Conservation (phyloP, 1,140 invertebrate species). For the Drosophila nannoptera region DNA sequence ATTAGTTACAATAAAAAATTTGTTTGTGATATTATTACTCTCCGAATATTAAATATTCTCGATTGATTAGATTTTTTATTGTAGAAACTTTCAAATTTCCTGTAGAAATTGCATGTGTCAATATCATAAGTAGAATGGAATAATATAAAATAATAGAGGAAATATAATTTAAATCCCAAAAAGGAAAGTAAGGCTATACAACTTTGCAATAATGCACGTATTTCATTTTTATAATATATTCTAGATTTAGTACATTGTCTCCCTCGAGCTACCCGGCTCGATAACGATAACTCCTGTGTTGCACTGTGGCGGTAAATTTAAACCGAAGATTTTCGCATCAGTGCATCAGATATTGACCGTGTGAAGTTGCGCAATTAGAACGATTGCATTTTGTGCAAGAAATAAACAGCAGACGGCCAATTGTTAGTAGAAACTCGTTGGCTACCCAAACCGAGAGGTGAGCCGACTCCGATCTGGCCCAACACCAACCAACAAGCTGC, state of each 20-base stretch:
- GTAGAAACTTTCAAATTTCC: too few relatives aligned
- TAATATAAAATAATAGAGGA: background rate
- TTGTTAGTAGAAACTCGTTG: constrained; percentile 44
- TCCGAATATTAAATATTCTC: background rate
- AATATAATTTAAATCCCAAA: background rate
- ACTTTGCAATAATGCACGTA: too few relatives aligned
- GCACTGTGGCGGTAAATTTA: constrained; percentile 27
- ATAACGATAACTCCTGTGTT: constrained; percentile 25
- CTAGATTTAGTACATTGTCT: background rate
- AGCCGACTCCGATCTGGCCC: constrained; percentile 28
- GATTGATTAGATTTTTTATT: constrained; percentile 1
- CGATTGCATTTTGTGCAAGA: constrained; percentile 47
- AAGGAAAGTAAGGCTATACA: too few relatives aligned
- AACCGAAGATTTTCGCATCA: constrained; percentile 29
- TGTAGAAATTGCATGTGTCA: too few relatives aligned
- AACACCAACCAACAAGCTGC: constrained; percentile 34
- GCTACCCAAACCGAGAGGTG: constrained; percentile 1
- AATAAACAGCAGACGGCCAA: constrained; percentile 34
- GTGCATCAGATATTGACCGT: constrained; percentile 22
- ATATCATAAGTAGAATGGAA: background rate
- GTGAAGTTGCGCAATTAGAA: constrained; percentile 47
- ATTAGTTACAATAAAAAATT: too few relatives aligned
- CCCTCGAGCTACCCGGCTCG: background rate
- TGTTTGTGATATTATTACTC: background rate
- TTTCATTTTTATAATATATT: background rate